Evolutionary conservation across 2,113 vertebrate species (phyloP).

Genomic region (Casuarius casuarius): DNA sequence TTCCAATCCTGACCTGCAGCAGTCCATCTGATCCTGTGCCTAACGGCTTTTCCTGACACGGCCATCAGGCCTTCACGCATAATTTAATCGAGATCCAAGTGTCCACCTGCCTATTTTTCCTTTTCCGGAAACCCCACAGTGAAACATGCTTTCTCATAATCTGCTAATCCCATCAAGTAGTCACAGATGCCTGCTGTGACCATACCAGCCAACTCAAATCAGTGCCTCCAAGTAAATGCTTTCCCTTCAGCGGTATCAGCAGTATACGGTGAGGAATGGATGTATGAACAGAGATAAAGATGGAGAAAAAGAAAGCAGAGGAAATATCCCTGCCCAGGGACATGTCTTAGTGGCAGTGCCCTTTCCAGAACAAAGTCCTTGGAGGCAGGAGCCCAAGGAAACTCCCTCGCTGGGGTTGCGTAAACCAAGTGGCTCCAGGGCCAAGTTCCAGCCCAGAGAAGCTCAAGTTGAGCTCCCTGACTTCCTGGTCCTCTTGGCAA

Average conservation of each 20-base stretch:
- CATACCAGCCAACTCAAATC: not conserved
- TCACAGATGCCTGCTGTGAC: constrained; percentile 51
- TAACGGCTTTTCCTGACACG: not conserved
- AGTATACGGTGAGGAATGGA: not conserved
- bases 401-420: not conserved
- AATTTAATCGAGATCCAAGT: constrained; percentile 16
- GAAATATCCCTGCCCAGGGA: not conserved
- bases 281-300: not conserved
- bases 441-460: not conserved
- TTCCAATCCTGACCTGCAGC: not conserved
- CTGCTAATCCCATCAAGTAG: constrained; percentile 59
- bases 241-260: constrained; percentile 13
- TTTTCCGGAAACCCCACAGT: constrained; percentile 10
- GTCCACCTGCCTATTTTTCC: constrained; percentile 1
- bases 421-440: rapidly evolving
- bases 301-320: not conserved
- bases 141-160: constrained; percentile 44
- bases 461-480: rapidly evolving
- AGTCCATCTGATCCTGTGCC: not conserved
- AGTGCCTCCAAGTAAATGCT: not conserved
- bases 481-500: not conserved
- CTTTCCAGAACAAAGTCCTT: not conserved
- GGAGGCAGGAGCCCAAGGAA: not conserved
- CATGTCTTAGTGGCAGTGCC: not conserved
- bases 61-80: not conserved